Evolutionary conservation across 2,797 vertebrate species (phyloP), one percentile per base, ranked within the genome.

Genomic region (Aplochiton taeniatus): DNA sequence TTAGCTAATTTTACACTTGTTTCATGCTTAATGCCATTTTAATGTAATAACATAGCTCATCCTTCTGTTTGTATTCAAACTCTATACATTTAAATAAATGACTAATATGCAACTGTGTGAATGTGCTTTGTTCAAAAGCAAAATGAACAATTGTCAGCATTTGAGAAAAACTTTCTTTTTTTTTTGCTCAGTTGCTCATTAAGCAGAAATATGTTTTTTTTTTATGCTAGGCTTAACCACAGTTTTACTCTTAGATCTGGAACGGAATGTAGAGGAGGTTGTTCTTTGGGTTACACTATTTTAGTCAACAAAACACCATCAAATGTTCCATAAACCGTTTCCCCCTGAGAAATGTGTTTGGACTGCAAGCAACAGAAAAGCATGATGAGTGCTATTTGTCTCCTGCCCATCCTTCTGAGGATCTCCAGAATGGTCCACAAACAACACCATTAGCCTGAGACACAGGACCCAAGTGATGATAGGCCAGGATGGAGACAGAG

Each of bases 361-460:
- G 69, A 73, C 69, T 64, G 74, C 80, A 70, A 77, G 75, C 69
- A 74, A 80, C 73, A 70, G 80, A 72, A 70, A 73, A 70, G 81
- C 78, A 68, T 80, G 79, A 86, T 76, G 83, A 80, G 72, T 5
- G n/a, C 75, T 12, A 79, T 86, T 82, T 75, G 68, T 82, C 77
- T 83, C 74, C 63, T 70, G 48, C 70, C 72, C 73, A 68, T 70
- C 66, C 76, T 79, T 72, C 57, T 61, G 53, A 79, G 62, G 78
- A 77, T 76, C 76, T 76, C 65, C 58, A 14, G 55, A 84, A 80
- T 70, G 75, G 75, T 70, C 70, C 66, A 66, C 72, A 51, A 66
- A 63, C 70, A 75, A 72, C 61, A 59, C 75, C 61, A 79, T 85
- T 78, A 78, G 65, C 76, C 69, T 58, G 66, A 66, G 65, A 70